A percentile compares a stretch with the other conserved stretches of the same genome.
phyloP scores from a whole-genome alignment of 2,113 vertebrate genomes.

The Paralichthys olivaceus region DNA sequence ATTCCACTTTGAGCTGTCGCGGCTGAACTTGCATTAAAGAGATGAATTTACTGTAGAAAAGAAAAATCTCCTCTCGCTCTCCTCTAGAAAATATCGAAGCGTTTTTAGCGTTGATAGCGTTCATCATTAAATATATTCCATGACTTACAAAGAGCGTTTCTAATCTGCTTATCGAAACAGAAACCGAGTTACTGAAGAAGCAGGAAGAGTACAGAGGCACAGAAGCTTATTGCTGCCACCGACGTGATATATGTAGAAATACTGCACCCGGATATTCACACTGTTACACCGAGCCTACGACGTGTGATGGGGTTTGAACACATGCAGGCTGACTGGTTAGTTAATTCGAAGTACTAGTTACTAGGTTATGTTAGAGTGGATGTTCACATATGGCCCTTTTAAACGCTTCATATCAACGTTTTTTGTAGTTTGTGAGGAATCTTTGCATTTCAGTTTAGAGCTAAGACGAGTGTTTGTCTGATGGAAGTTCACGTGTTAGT shows the following conservation, averaged over 20 bases:
- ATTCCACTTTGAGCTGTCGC: slow-evolving; percentile 33
- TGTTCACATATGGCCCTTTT: slow-evolving; percentile 13
- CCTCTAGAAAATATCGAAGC: slow-evolving; percentile 34
- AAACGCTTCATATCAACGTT: slow-evolving; percentile 7
- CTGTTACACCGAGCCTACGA: slow-evolving; percentile 6
- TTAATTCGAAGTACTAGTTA: background rate
- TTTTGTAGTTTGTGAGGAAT: background rate
- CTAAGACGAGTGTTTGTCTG: background rate
- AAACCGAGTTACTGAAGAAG: slow-evolving; percentile 58
- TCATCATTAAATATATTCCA: slow-evolving; percentile 45
- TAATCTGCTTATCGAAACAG: slow-evolving; percentile 41
- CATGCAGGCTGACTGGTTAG: slow-evolving; percentile 11
- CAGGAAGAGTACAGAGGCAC: slow-evolving; percentile 63
- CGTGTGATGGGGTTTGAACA: background rate
- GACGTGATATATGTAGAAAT: slow-evolving; percentile 32
- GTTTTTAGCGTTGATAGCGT: slow-evolving; percentile 5
- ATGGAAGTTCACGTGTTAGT: background rate
- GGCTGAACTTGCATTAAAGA: slow-evolving; percentile 31
- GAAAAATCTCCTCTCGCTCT: background rate
- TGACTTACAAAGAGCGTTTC: slow-evolving; percentile 41
- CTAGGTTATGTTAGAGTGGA: slow-evolving; percentile 23
- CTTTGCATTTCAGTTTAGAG: background rate
- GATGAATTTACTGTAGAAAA: slow-evolving; percentile 39
- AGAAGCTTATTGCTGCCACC: slow-evolving; percentile 73
- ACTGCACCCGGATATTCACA: slow-evolving; percentile 52